These are phyloP conservation scores for Gobius niger DNA, from an alignment of 2,113 vertebrate genomes.

Conservation along the genomic window DNA sequence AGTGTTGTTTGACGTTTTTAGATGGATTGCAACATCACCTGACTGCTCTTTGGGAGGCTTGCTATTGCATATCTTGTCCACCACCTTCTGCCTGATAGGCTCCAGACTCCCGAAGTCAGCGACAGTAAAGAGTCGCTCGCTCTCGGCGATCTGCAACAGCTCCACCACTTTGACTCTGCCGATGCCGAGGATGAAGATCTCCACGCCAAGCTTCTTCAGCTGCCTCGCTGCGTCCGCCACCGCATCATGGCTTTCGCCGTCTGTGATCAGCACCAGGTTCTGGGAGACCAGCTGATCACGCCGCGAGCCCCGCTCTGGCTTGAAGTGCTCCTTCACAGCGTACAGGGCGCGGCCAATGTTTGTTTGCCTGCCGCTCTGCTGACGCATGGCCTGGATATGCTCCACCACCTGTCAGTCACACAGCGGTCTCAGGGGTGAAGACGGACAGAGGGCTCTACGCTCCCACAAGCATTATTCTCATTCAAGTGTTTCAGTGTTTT, in stretches of 20 bases:
- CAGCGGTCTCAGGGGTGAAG: no score
- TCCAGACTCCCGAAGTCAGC: constrained; percentile 63
- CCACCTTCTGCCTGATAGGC: constrained; percentile 56
- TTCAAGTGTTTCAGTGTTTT: no score
- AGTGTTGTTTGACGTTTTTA: no score
- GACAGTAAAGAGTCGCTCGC: constrained; percentile 59
- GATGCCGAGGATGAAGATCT: constrained; percentile 74
- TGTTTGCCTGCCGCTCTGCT: constrained; percentile 47
- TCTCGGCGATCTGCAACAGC: constrained; percentile 71
- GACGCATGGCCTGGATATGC: constrained; percentile 51
- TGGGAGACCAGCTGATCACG: constrained; percentile 59
- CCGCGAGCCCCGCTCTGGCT: constrained; percentile 60
- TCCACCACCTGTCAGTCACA: constrained; percentile 32
- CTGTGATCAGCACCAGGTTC: constrained; percentile 81
- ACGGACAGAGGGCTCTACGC: no score
- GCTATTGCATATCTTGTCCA: constrained; percentile 64
- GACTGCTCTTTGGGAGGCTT: neutral
- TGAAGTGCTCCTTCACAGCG: constrained; percentile 64
- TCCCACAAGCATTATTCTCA: no score
- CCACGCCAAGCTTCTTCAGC: constrained; percentile 50
- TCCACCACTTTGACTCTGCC: constrained; percentile 53
- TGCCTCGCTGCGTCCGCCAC: constrained; percentile 53
- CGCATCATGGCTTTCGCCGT: constrained; percentile 63
- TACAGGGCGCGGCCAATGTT: constrained; percentile 66
- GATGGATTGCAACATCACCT: no score